These are phyloP conservation scores for Chamaetylas fuelleborni DNA, from an alignment of 2,113 vertebrate genomes.

Conservation along the genomic window DNA sequence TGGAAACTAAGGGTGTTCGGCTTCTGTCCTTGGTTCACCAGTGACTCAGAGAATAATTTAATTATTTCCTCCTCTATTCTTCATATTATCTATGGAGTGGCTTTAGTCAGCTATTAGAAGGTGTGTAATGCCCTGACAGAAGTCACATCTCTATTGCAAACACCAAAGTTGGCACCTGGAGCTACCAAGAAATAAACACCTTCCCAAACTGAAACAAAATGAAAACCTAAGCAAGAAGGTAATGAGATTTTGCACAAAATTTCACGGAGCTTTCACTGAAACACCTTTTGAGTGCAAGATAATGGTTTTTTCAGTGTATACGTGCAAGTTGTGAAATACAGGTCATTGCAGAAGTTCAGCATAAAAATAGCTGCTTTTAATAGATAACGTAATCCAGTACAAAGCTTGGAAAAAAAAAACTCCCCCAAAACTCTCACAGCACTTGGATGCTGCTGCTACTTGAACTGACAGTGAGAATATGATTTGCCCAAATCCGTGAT, in stretches of 20 bases:
- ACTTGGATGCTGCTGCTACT: background rate
- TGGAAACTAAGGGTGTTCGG: background rate
- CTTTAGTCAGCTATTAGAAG: background rate
- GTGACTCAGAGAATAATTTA: background rate
- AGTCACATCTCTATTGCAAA: background rate
- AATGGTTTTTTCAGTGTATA: background rate
- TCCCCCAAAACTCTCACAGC: background rate
- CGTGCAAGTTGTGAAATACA: background rate
- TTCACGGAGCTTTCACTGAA: background rate
- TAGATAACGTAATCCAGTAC: constrained; percentile 34
- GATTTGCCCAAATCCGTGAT: background rate
- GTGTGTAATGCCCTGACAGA: background rate
- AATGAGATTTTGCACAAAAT: constrained; percentile 37
- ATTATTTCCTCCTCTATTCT: background rate
- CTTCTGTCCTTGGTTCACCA: background rate
- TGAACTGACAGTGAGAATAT: background rate
- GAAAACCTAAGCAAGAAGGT: background rate
- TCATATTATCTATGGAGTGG: background rate
- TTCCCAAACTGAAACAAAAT: background rate
- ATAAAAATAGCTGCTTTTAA: constrained; percentile 54
- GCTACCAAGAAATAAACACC: background rate
- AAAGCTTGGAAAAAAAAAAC: background rate
- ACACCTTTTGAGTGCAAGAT: constrained; percentile 1
- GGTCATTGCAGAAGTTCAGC: constrained; percentile 21
- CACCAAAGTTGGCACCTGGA: background rate